Conservation (phyloP, 2,888 invertebrate species). For the Dusona sp. region DNA sequence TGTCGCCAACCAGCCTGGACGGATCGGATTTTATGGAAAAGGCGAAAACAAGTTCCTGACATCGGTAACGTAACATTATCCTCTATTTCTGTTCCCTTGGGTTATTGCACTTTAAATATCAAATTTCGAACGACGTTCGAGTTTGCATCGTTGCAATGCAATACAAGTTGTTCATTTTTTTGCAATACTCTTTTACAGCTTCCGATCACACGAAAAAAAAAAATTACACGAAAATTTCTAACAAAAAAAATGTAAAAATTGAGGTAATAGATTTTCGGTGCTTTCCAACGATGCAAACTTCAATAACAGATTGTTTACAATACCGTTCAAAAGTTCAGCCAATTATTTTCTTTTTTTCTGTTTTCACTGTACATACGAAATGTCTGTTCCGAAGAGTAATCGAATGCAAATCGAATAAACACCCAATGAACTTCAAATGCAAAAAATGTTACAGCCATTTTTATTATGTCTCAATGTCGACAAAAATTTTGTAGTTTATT, state of each 20-base stretch:
- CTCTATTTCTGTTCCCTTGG: background rate
- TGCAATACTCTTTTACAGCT: background rate
- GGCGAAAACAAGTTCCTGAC: constrained; percentile 91
- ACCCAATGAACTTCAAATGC: background rate
- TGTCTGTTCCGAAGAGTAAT: too few species aligned
- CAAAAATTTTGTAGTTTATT: too few species aligned
- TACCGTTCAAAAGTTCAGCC: background rate
- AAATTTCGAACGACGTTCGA: background rate
- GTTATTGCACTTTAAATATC: background rate
- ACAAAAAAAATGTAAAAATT: background rate
- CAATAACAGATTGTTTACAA: background rate
- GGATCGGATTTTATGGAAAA: constrained; percentile 97
- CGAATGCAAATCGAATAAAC: background rate
- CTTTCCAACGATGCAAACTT: background rate
- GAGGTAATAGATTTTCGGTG: background rate
- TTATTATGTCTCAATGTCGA: too few species aligned
- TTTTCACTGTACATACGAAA: too few species aligned
- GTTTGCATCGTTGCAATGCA: background rate
- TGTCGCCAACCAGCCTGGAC: constrained; percentile 99
- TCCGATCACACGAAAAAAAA: too few species aligned
- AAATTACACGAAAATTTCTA: background rate
- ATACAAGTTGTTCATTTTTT: background rate
- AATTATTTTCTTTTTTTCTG: too few species aligned
- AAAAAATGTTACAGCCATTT: background rate
- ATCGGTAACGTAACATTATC: constrained; percentile 85